Conservation (phyloP, 2,888 invertebrate genomes). For the Luperina testacea region DNA sequence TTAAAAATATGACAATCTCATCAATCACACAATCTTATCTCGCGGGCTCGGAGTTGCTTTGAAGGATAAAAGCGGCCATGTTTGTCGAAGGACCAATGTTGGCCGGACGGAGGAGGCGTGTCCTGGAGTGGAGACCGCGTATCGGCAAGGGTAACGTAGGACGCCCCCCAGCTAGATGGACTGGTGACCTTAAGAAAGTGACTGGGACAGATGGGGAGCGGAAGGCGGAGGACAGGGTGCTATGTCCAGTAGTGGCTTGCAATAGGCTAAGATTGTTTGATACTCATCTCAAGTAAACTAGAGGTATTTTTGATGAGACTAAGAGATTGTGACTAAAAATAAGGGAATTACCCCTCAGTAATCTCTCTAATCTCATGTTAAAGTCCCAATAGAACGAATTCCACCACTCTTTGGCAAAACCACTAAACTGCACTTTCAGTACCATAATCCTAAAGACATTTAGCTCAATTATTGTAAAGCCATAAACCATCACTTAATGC, state of each 20-base stretch:
- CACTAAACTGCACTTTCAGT: not conserved
- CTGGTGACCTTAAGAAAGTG: no score
- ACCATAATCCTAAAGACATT: constrained; percentile 1
- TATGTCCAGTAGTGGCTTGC: no score
- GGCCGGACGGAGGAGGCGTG: no score
- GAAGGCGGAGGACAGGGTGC: no score
- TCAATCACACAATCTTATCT: not conserved
- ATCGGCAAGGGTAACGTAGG: no score
- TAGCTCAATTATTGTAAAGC: constrained; percentile 12
- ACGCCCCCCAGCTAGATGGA: no score
- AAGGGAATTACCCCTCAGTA: not conserved
- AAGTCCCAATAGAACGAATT: not conserved
- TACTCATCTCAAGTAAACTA: not conserved
- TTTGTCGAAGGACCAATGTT: no score
- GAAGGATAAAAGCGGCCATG: no score
- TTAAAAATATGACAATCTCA: not conserved
- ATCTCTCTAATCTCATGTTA: not conserved
- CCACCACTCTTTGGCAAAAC: not conserved
- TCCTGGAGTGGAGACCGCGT: no score
- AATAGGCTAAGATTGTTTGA: no score
- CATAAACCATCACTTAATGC: constrained; percentile 22
- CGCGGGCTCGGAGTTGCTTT: no score
- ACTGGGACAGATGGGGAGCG: no score
- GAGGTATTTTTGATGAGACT: not conserved
- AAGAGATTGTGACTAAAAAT: not conserved